These are phyloP conservation scores for Drosophila lacertosa DNA, from an alignment of 1,140 invertebrate genomes.

Conservation along the genomic window DNA sequence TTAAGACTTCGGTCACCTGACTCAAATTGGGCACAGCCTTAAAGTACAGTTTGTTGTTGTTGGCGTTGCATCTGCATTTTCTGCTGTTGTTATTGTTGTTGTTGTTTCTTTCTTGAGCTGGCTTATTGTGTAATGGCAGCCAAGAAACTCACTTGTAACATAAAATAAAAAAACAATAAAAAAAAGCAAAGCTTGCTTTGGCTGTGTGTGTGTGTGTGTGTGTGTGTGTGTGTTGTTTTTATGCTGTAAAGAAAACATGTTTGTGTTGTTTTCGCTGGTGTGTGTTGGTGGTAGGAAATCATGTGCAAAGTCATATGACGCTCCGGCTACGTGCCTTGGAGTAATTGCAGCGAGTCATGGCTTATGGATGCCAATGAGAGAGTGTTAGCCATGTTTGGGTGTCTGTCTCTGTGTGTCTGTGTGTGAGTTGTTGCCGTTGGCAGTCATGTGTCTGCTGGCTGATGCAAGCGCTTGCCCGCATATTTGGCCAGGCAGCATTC, in stretches of 20 bases:
- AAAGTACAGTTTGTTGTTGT: constrained; percentile 9
- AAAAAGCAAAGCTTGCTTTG: constrained; percentile 50
- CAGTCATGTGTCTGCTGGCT: constrained; percentile 33
- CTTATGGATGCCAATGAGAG: constrained; percentile 40
- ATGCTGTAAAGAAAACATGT: constrained; percentile 51
- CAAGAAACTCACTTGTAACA: constrained; percentile 56
- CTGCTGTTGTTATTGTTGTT: no score
- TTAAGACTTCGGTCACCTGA: neutral
- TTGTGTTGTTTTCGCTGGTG: constrained; percentile 26
- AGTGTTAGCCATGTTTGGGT: constrained; percentile 19
- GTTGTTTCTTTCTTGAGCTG: constrained; percentile 13
- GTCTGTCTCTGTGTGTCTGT: neutral
- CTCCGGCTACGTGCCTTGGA: constrained; percentile 65
- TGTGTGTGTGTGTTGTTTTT: constrained; percentile 43
- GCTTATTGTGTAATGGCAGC: constrained; percentile 55
- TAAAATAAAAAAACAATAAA: constrained; percentile 39
- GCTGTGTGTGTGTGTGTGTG: constrained; percentile 25
- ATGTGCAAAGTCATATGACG: constrained; percentile 80
- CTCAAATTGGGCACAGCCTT: constrained; percentile 1
- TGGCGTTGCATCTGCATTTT: constrained; percentile 28
- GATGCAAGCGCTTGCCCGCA: constrained; percentile 50
- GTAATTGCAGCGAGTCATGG: constrained; percentile 75
- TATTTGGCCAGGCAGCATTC: constrained; percentile 53
- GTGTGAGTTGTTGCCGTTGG: neutral
- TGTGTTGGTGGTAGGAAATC: constrained; percentile 78